phyloP scores from a whole-genome alignment of 2,797 vertebrate species.

The Parambassis ranga region DNA sequence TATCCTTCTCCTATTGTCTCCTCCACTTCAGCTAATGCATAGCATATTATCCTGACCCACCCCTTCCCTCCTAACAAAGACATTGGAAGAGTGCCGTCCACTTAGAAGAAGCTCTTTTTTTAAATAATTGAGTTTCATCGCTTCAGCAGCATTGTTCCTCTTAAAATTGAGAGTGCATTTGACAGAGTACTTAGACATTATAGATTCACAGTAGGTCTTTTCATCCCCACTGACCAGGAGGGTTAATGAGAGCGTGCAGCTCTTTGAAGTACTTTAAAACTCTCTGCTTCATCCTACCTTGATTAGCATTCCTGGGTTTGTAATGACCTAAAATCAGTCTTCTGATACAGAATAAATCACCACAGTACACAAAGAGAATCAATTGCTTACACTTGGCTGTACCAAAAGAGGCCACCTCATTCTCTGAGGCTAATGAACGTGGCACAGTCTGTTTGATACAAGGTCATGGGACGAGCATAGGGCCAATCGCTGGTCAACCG shows the following conservation, averaged over 20 bases:
- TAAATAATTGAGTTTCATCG: slow-evolving; percentile 68
- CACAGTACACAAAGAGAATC: slow-evolving; percentile 30
- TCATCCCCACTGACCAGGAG: slow-evolving; percentile 14
- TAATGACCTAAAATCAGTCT: slow-evolving; percentile 23
- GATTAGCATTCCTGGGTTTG: slow-evolving; percentile 21
- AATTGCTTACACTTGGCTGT: slow-evolving; percentile 44
- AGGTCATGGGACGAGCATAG: slow-evolving; percentile 39
- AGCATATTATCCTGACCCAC: slow-evolving; percentile 43
- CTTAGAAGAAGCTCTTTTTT: slow-evolving; percentile 62
- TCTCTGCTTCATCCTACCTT: slow-evolving; percentile 12
- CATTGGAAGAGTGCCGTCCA: slow-evolving; percentile 56
- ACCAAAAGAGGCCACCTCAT: slow-evolving; percentile 13
- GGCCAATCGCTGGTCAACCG: slow-evolving; percentile 62
- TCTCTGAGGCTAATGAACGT: slow-evolving; percentile 54
- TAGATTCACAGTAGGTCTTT: slow-evolving; percentile 42
- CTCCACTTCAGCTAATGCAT: slow-evolving; percentile 52
- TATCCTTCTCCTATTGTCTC: background rate
- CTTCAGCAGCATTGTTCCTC: slow-evolving; percentile 58
- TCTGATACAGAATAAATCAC: slow-evolving; percentile 24
- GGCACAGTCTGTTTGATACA: slow-evolving; percentile 42
- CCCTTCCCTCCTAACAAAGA: slow-evolving; percentile 59
- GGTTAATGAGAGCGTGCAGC: slow-evolving; percentile 32
- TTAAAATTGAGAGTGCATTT: slow-evolving; percentile 66
- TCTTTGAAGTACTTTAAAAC: slow-evolving; percentile 54
- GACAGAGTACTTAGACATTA: slow-evolving; percentile 60